phyloP scores from a whole-genome alignment of 2,113 vertebrate genomes.

The Pyxicephalus adspersus region DNA sequence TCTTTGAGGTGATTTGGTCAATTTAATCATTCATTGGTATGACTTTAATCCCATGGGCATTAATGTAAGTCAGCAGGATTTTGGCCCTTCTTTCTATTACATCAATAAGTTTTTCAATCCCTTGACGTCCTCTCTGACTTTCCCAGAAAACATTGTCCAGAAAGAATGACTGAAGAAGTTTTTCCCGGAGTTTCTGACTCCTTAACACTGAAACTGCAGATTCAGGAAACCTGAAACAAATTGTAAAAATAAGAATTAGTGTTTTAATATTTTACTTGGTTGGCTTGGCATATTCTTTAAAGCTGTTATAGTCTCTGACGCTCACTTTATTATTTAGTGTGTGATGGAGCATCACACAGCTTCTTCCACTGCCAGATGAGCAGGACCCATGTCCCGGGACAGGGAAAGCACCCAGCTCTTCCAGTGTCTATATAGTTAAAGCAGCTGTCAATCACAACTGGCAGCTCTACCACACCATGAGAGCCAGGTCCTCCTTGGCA shows the following conservation, averaged over 20 bases:
- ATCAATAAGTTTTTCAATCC: slow-evolving; percentile 94
- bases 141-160: slow-evolving; percentile 93
- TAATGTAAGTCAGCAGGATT: slow-evolving; percentile 91
- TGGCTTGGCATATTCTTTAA: too few relatives aligned
- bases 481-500: too few relatives aligned
- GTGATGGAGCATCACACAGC: too few relatives aligned
- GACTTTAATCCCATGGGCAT: slow-evolving; percentile 85
- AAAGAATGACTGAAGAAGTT: slow-evolving; percentile 94
- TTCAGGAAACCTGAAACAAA: slow-evolving; percentile 82
- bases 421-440: too few relatives aligned
- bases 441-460: too few relatives aligned
- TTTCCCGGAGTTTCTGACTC: slow-evolving; percentile 85
- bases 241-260: slow-evolving; percentile 23
- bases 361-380: too few relatives aligned
- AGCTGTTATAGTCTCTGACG: too few relatives aligned
- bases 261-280: too few relatives aligned
- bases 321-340: too few relatives aligned
- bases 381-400: too few relatives aligned
- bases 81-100: slow-evolving; percentile 87
- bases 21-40: slow-evolving; percentile 82
- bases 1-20: neutral
- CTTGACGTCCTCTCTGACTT: slow-evolving; percentile 90
- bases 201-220: slow-evolving; percentile 84
- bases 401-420: too few relatives aligned
- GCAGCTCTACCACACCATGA: too few relatives aligned